Evolutionary conservation across 2,888 invertebrate genomes (phyloP).

Genomic region (Anorthoa munda): DNA sequence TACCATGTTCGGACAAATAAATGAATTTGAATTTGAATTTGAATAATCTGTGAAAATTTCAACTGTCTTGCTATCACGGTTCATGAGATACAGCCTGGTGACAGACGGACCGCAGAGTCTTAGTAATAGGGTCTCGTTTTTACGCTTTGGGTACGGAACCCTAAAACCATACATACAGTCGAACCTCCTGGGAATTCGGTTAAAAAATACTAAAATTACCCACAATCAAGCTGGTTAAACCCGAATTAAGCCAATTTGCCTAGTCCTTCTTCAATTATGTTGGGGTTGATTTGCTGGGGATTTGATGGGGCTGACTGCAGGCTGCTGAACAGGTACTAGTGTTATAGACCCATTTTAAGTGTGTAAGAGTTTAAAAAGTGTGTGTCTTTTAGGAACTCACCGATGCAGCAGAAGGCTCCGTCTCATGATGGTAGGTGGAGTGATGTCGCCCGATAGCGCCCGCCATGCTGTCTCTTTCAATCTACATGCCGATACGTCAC

Average conservation of each 20-base stretch:
- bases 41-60: too few species aligned
- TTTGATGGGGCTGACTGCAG: not conserved
- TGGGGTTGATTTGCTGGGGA: not conserved
- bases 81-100: too few species aligned
- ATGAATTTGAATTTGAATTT: too few species aligned
- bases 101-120: too few species aligned
- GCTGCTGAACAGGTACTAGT: not conserved
- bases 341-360: not conserved
- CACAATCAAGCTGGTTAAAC: not conserved
- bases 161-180: too few species aligned
- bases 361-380: not conserved
- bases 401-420: slow-evolving; percentile 81
- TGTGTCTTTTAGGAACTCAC: slow-evolving; percentile 64
- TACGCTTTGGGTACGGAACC: too few species aligned
- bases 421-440: slow-evolving; percentile 85
- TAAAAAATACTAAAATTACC: not conserved
- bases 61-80: too few species aligned
- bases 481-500: slow-evolving; percentile 70
- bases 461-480: slow-evolving; percentile 80
- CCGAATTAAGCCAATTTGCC: too few species aligned
- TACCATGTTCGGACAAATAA: too few species aligned
- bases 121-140: too few species aligned
- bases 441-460: slow-evolving; percentile 83
- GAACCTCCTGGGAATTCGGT: too few species aligned
- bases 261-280: not conserved